Base-by-base conservation (phyloP, 2,888 invertebrate genomes). In the Dichetophora obliterata region DNA sequence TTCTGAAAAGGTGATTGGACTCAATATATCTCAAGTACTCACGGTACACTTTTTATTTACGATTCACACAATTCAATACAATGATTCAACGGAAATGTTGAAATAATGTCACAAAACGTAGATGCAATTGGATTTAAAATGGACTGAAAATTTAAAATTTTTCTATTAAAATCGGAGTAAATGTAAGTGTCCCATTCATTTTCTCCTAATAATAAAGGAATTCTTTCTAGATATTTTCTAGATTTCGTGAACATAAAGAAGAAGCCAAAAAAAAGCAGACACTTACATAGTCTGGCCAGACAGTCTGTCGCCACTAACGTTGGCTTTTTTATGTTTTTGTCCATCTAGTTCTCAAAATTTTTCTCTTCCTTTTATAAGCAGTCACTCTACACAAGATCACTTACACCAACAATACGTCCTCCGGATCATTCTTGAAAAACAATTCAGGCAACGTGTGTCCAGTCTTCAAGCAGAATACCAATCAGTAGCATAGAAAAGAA, bases 251-350 rank as follows among this genome's bases (percentile, higher is more conserved):
- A 5, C 19, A 52, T 19, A 19, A 54, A 54, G 19, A 22, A 19
- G 54, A 8, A 22, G 2, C 9, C 54, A n/a, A 54, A 54, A 54
- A n/a, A 19, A 52, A 54, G 6, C 54, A 54, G 19, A 19, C 19
- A 22, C 54, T 63, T 6, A 19, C 66, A 74, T 73, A 77, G 80
- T 77, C 78, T 76, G 78, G 78, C 71, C 77, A 82, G 82, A 82
- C 82, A 82, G 70, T 59, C 63, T 80, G 82, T 81, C 82, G 82
- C 82, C 82, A 27, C 2, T 5, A n/a, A 34, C 43, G 19, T 43
- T 63, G 37, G 19, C 31, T 61, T 61, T 50, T 69, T 52, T 50
- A 11, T 34, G 19, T 68, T 68, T 37, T 61, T 72, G 5, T 43
- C 5, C 24, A 14, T 48, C 48, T 16, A 0, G 5, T 61, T 61